phyloP scores from a whole-genome alignment of 2,888 invertebrate species.

The Protonemura montana region DNA sequence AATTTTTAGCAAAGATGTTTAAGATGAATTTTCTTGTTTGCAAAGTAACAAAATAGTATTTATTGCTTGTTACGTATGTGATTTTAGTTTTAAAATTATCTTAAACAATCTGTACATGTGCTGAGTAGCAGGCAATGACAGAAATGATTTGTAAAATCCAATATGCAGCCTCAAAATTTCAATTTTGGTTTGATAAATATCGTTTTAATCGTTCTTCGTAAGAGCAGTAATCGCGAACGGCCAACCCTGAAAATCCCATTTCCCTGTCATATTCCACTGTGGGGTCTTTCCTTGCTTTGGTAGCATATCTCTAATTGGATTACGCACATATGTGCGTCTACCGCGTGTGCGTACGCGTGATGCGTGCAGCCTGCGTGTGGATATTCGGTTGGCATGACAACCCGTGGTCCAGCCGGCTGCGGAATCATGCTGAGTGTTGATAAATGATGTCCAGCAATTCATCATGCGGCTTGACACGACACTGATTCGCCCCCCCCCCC shows the following conservation, averaged over 20 bases:
- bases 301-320: background rate
- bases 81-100: too few relatives aligned
- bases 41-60: too few relatives aligned
- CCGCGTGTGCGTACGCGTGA: background rate
- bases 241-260: background rate
- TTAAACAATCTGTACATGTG: too few relatives aligned
- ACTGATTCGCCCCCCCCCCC: conserved; percentile 45
- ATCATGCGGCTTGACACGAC: conserved; percentile 47
- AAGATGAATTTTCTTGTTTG: too few relatives aligned
- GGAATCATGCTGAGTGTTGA: conserved; percentile 43
- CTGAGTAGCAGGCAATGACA: too few relatives aligned
- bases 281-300: background rate
- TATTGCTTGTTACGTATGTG: too few relatives aligned
- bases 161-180: too few relatives aligned
- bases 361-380: background rate
- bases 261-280: background rate
- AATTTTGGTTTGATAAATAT: background rate
- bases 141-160: too few relatives aligned
- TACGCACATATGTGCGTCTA: background rate
- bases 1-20: too few relatives aligned
- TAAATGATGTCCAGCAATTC: conserved; percentile 47
- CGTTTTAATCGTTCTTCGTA: background rate
- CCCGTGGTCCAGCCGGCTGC: conserved; percentile 18
- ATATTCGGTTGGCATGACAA: background rate
- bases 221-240: background rate